Base-by-base conservation (phyloP, 2,888 invertebrate species). In the Andrena flavipes region DNA sequence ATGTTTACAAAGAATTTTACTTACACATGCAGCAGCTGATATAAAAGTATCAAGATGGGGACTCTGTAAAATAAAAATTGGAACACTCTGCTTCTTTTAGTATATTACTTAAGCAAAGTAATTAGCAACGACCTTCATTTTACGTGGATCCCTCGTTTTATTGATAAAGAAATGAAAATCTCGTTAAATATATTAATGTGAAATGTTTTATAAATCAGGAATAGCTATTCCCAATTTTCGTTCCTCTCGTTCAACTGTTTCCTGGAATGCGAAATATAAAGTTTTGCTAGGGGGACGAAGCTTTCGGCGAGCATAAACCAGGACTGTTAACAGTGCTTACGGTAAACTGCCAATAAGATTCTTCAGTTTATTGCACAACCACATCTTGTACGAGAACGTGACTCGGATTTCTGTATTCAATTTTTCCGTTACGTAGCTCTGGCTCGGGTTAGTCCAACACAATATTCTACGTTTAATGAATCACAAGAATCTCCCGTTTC, bases 401-500 rank as follows among this genome's bases (percentile, higher is more conserved):
- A 79, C 73, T 78, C 59, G 79, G 56, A 69, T 79, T 29, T 4
- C 42, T 23, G 48, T 54, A 54, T 74, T 69, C 73, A 79, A 81
- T 74, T 65, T 79, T 48, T 69, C 16, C 13, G 30, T 54, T 7
- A 33, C 60, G 51, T 29, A 70, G 60, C 35, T 69, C 73, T 65
- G 69, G 16, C 10, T 51, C 30, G 4, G 33, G 8, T 20, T 48
- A 48, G 8, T 20, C 54, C 42, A 62, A 72, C 42, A 35, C 68
- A 48, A 59, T 59, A 26, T 42, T 54, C n/a, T n/a, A 33, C 48
- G 49, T 79, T 79, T 81, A 79, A 79, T 49, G 79, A 73, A 79
- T 72, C 67, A 48, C 80, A 35, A 73, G 64, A 59, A 73, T 54
- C 67, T 63, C 33, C 56, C 26, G 23, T 64, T 60, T 49, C 56